A percentile compares a stretch with the other conserved stretches of the same genome.
Evolutionary conservation across 2,113 vertebrate genomes (phyloP).

Genomic region (Notarius quadriscutis): DNA sequence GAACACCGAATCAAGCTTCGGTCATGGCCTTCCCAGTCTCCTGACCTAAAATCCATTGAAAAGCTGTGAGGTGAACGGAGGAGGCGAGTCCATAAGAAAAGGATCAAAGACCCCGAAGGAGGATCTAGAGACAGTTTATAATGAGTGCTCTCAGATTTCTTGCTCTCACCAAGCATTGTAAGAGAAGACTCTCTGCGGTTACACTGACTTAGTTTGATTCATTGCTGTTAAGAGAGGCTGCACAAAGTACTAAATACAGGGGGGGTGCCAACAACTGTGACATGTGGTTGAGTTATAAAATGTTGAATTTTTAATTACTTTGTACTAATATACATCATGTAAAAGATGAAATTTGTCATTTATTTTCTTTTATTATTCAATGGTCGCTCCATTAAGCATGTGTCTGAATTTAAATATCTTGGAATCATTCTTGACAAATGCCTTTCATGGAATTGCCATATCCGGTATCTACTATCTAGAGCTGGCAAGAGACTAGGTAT

Average conservation of each 20-base stretch:
- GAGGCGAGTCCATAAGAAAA: not conserved
- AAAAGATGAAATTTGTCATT: not conserved
- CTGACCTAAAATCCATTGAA: too few relatives aligned
- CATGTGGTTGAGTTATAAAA: not conserved
- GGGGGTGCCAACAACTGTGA: not conserved
- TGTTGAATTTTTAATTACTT: not conserved
- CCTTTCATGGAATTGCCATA: too few relatives aligned
- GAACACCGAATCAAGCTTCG: not conserved
- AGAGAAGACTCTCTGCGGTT: not conserved
- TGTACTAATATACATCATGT: not conserved
- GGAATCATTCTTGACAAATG: too few relatives aligned
- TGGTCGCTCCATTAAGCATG: too few relatives aligned
- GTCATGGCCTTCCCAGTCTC: not conserved
- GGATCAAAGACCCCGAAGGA: not conserved
- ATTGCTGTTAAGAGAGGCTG: not conserved
- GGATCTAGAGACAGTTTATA: not conserved
- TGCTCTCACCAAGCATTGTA: not conserved
- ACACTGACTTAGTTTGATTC: not conserved
- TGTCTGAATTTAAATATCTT: too few relatives aligned
- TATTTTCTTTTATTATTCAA: not conserved
- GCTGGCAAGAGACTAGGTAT: too few relatives aligned
- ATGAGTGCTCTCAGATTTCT: not conserved
- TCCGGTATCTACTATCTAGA: too few relatives aligned
- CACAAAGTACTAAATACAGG: not conserved
- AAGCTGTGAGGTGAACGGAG: too few relatives aligned